Evolutionary conservation across 2,888 invertebrate species (phyloP).

Genomic region (Chirona hameri): DNA sequence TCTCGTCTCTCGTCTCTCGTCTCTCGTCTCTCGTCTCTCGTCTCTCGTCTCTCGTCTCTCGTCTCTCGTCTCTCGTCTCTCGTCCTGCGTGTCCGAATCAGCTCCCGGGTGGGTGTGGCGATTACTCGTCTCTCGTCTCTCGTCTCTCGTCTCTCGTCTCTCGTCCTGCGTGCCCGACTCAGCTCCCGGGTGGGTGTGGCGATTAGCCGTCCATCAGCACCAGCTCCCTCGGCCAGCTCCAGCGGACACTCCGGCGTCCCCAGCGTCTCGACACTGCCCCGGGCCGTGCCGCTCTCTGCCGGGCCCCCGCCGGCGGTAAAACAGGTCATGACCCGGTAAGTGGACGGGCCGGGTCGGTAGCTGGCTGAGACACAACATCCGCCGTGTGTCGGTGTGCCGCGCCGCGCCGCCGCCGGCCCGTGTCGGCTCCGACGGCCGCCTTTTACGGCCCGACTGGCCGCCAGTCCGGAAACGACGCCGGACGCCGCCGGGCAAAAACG

Average conservation of each 20-base stretch:
- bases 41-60: too few relatives aligned
- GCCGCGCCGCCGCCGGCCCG: neutral
- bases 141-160: too few relatives aligned
- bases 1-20: too few relatives aligned
- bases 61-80: too few relatives aligned
- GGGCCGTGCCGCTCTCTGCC: neutral
- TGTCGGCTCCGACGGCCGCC: neutral
- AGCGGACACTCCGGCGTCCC: neutral
- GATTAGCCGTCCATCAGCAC: too few relatives aligned
- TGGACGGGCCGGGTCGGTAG: neutral
- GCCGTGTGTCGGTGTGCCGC: neutral
- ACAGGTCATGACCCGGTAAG: slow-evolving; percentile 2
- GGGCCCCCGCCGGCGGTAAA: neutral
- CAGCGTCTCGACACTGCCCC: neutral
- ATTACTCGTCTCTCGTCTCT: too few relatives aligned
- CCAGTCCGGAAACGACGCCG: neutral
- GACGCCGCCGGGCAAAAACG: neutral
- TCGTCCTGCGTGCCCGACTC: too few relatives aligned
- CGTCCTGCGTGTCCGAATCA: too few relatives aligned
- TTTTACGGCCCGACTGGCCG: neutral
- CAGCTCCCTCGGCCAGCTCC: too few relatives aligned
- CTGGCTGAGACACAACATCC: neutral
- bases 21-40: too few relatives aligned
- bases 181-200: too few relatives aligned
- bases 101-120: too few relatives aligned